These are phyloP conservation scores for Atta texana DNA, from an alignment of 1,140 invertebrate species.

Conservation along the genomic window DNA sequence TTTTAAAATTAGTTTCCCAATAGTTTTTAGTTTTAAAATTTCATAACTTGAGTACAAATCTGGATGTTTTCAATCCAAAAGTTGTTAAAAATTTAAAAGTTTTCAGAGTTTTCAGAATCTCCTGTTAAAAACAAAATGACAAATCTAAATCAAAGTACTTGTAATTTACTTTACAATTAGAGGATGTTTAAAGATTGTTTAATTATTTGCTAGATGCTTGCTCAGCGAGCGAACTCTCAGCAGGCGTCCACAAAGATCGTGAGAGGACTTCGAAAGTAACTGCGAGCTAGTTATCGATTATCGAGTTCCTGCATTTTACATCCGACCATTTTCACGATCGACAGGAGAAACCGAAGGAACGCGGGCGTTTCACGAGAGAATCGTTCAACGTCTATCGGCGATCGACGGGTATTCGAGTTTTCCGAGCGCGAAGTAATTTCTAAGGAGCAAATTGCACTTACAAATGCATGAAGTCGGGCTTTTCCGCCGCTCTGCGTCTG, in stretches of 20 bases:
- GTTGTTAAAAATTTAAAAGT: not conserved
- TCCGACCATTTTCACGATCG: conserved; percentile 56
- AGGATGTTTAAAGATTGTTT: conserved; percentile 20
- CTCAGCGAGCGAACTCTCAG: conserved; percentile 32
- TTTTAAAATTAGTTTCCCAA: not conserved
- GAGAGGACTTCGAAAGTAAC: conserved; percentile 52
- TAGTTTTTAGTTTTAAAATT: not conserved
- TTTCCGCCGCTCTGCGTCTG: conserved; percentile 22
- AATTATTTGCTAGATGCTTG: conserved; percentile 50
- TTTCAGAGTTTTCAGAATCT: too few species aligned
- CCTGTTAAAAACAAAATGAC: not conserved
- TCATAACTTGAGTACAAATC: not conserved
- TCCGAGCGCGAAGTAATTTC: conserved; percentile 60
- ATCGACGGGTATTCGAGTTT: conserved; percentile 65
- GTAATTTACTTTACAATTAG: conserved; percentile 31
- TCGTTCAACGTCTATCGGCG: conserved; percentile 49
- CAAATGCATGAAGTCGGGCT: conserved; percentile 61
- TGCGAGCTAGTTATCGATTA: conserved; percentile 62
- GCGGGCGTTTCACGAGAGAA: conserved; percentile 54
- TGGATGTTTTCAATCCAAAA: too few species aligned
- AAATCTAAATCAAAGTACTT: not conserved
- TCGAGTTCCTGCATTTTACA: conserved; percentile 63
- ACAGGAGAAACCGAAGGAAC: conserved; percentile 38
- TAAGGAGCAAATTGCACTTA: conserved; percentile 64
- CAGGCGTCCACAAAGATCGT: conserved; percentile 49